phyloP scores from a whole-genome alignment of 1,140 invertebrate species.

The Lysiphlebus fabarum region DNA sequence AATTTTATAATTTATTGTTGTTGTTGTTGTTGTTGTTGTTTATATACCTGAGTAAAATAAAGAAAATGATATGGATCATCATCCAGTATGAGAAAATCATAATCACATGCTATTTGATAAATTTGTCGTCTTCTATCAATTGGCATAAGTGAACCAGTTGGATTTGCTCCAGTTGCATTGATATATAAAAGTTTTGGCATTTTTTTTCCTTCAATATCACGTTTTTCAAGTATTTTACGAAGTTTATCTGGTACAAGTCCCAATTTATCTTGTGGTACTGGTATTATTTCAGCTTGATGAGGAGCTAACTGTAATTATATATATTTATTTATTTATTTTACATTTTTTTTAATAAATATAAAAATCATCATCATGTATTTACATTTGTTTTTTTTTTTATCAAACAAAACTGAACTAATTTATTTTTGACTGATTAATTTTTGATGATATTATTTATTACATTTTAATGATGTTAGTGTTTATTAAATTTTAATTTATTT shows the following conservation, averaged over 20 bases:
- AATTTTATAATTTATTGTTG: too few relatives aligned
- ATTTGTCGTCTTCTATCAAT: conserved; percentile 67
- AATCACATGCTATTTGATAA: conserved; percentile 71
- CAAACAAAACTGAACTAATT: too few relatives aligned
- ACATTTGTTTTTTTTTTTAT: too few relatives aligned
- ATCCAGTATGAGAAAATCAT: conserved; percentile 75
- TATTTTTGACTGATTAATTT: too few relatives aligned
- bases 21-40: too few relatives aligned
- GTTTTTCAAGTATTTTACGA: conserved; percentile 48
- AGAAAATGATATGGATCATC: conserved; percentile 81
- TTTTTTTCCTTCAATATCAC: conserved; percentile 50
- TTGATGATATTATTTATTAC: too few relatives aligned
- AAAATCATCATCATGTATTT: too few relatives aligned
- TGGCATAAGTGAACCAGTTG: conserved; percentile 66
- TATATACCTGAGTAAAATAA: conserved; percentile 60
- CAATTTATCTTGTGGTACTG: conserved; percentile 55
- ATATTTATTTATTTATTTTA: too few relatives aligned
- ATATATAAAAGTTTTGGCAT: conserved; percentile 65
- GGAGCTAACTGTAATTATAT: conserved; percentile 59
- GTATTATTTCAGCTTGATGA: conserved; percentile 52
- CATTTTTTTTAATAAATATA: too few relatives aligned
- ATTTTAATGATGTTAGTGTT: too few relatives aligned
- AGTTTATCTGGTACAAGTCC: conserved; percentile 56
- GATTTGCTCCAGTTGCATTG: conserved; percentile 65
- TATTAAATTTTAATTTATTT: too few relatives aligned